Base-by-base conservation (phyloP, 2,113 vertebrate genomes). In the Amia ocellicauda region DNA sequence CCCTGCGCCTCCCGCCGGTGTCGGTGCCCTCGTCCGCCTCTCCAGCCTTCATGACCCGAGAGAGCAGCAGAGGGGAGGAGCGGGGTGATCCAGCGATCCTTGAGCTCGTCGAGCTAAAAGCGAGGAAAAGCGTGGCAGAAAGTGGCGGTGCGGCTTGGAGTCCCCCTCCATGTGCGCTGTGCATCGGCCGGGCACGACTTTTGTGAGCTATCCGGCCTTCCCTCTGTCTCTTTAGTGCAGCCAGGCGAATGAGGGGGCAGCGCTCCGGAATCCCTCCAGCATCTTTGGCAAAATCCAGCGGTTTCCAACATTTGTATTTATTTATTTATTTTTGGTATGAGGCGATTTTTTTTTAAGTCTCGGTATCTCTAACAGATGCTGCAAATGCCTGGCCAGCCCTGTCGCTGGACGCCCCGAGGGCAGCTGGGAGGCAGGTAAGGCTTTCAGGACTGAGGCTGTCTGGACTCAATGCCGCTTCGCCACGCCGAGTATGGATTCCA, bases 391-490 rank as follows among this genome's bases (percentile, higher is more conserved):
- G 58, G 42, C 45, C 26, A 57, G 59, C 58, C 43, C 43, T 66
- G 58, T 19, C 23, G 65, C 60, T 57, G 68, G 65, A 70, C 58
- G 68, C 51, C 51, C 64, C 63, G 68, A 70, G 68, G 67, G 75
- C 69, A 72, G 65, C 71, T 74, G 67, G 71, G 72, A 74, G 72
- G 9, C 87, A 92, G 90, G 91, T 94, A 93, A 89, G 83, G 58
- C 81, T 72, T 78, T 71, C 63, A 62, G 64, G 64, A 63, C 63
- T 57, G 66, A 77, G 67, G 71, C 62, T 68, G 43, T 3, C 67
- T 60, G 73, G 74, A 71, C 74, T 78, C 68, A 67, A 69, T 69
- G 74, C 70, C 49, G 71, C 66, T 71, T 78, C 76, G 64, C 66
- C 60, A 76, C 69, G 74, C 76, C 68, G 73, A 56, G 19, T 50